Evolutionary conservation across 2,113 vertebrate genomes (phyloP).

Genomic region (Dipodomys spectabilis): DNA sequence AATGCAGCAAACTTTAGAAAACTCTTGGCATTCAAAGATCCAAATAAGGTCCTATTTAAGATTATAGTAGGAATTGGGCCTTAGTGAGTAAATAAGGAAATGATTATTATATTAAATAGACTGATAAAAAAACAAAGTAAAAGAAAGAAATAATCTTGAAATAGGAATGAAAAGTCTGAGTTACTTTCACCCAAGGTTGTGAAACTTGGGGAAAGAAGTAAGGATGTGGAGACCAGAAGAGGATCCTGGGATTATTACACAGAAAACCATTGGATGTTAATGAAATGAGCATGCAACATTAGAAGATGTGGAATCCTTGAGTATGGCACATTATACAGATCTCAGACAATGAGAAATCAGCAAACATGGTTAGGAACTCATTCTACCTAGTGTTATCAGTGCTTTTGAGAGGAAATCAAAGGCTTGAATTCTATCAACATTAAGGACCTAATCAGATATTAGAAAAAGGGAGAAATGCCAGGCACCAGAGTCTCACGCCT

Average conservation of each 20-base stretch:
- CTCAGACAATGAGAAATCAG: neutral
- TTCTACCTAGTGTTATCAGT: conserved; percentile 46
- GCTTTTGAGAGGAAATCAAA: conserved; percentile 51
- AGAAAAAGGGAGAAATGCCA: conserved; percentile 16
- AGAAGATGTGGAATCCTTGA: neutral
- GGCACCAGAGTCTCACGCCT: too few relatives aligned
- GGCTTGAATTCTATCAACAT: conserved; percentile 56
- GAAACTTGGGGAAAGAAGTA: neutral
- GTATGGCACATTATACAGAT: neutral
- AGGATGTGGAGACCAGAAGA: neutral
- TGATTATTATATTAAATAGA: neutral
- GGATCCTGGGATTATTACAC: neutral
- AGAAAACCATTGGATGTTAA: neutral
- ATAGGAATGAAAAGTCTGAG: neutral
- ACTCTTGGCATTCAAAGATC: neutral
- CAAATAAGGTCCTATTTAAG: neutral
- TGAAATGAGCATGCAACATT: neutral
- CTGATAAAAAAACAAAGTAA: neutral
- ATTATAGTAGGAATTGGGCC: neutral
- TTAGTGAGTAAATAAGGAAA: conserved; percentile 3
- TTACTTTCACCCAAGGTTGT: neutral
- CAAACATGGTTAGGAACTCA: conserved; percentile 56
- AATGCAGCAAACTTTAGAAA: conserved; percentile 1
- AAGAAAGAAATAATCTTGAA: neutral
- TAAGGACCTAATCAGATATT: conserved; percentile 45